Evolutionary conservation across 2,888 invertebrate species (phyloP), one percentile per base, ranked within the genome.

Genomic region (Amblyjoppa fuscipennis): DNA sequence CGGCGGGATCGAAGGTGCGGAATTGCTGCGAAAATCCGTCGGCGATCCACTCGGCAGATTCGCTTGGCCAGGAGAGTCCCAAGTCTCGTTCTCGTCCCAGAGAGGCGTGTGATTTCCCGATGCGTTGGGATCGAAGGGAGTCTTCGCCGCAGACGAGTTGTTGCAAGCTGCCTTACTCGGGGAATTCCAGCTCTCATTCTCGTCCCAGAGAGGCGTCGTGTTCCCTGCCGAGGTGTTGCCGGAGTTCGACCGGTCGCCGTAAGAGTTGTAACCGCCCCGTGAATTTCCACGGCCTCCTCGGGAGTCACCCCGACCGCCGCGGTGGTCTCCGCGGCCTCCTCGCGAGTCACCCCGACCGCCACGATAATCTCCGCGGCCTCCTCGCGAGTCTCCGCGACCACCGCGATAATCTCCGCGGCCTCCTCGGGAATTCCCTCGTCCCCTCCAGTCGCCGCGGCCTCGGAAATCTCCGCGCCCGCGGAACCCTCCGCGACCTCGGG

Each of bases 401-500:
- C 38, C 16, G 38, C 51, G n/a, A n/a, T 28, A 5, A 16, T 61
- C 61, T 7, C 69, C 80, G 2, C 74, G 79, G 3, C 66, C 64
- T 2, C 64, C 71, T 3, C 70, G 81, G 20, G 25, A 25, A 25
- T 56, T 56, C 4, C 51, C 78, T 2, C 71, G 69, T 0, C 61
- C 61, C 34, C 34, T 34, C 34, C 68, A 51, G n/a, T 51, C 16
- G 0, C 74, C 71, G 11, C 82, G 73, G 20, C 69, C 81, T 25
- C 74, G 66, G 4, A 31, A 31, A 20, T 11, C 31, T 16, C 78
- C 73, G 2, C 77, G 68, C 5, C 75, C 70, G 4, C 70, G 68
- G 25, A 28, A 45, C 0, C 31, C 59, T 28, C 78, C 70, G 13
- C 78, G 70, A 3, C 78, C 91, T 89, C 89, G 92, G 92, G 89